Evolutionary conservation across 2,797 vertebrate species (phyloP), one percentile per base, ranked within the genome.

Genomic region (Erethizon dorsatum): DNA sequence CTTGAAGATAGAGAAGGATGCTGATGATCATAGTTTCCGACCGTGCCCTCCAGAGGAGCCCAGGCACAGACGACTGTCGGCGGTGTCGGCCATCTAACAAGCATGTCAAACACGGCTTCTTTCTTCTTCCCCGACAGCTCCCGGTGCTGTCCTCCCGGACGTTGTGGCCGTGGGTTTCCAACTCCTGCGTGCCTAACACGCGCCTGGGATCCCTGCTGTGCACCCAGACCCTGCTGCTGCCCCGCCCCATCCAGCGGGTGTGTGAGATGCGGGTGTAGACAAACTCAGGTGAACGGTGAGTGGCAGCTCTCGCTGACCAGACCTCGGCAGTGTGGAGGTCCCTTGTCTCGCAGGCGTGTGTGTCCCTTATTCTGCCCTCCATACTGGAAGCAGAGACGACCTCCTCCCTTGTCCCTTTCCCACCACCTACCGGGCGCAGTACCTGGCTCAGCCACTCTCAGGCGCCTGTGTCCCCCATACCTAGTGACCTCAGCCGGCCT

Each of bases 391-490:
- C 84, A 93, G 69, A 94, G 54, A 6, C 37, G 63, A 65, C 18
- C 86, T 59, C 31, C 31, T 31, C 71, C 82, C 28, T 83, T 65
- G 8, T 47, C 10, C 6, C 33, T 71, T 12, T 11, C 11, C n/a
- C 14, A 65, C n/a, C 17, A 59, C 56, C n/a, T 18, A 67, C 37
- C 57, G 26, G 56, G 56, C 24, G 24, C 6, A 65, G 79, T 2
- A 71, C 17, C 33, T 37, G 83, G 83, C 37, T 95, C 78, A 92
- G 15, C 6, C 92, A 57, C 79, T 91, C 63, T 41, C 50, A 88
- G 75, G 50, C 37, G 15, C 57, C 73, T 33, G 73, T 52, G 31
- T 47, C 57, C 45, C 94, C 41, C 2, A 75, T 33, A 18, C 77
- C 67, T 59, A 56, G 88, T 47, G 86, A 89, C 11, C 37, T 88